phyloP scores from a whole-genome alignment of 35 echinoderm and acorn worm genomes.

The Lytechinus variegatus region DNA sequence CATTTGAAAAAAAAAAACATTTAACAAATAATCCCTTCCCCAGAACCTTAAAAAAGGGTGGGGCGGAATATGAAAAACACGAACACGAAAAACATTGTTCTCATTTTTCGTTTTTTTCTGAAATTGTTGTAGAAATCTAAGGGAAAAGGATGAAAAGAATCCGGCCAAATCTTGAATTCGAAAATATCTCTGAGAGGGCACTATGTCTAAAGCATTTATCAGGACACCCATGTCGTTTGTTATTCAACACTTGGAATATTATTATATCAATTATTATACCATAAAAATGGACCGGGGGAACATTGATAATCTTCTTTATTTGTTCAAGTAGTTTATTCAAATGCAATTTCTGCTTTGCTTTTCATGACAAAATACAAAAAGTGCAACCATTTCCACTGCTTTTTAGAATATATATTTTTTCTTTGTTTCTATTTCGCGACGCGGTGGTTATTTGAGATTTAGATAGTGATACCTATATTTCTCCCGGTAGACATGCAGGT shows the following conservation, averaged over 20 bases:
- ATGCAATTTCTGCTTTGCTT: background rate
- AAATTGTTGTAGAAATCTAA: too few species aligned
- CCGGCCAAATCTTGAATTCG: background rate
- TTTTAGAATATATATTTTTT: background rate
- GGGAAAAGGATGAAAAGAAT: too few species aligned
- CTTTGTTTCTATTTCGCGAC: background rate
- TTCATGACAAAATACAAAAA: background rate
- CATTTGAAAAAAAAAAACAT: too few species aligned
- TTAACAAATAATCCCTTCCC: too few species aligned
- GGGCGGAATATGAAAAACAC: too few species aligned
- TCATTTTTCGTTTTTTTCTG: too few species aligned
- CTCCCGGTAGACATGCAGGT: background rate
- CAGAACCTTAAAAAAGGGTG: too few species aligned
- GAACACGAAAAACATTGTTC: too few species aligned
- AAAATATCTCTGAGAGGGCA: background rate
- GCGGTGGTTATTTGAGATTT: background rate
- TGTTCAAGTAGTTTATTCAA: background rate
- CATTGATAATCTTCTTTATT: background rate
- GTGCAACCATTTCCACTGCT: background rate
- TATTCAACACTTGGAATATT: background rate
- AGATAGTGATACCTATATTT: background rate
- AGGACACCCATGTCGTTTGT: slow-evolving; percentile 1
- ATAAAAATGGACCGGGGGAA: background rate
- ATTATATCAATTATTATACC: background rate
- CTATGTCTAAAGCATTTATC: background rate